phyloP scores from a whole-genome alignment of 2,888 invertebrate species.

The Hecatera dysodea region DNA sequence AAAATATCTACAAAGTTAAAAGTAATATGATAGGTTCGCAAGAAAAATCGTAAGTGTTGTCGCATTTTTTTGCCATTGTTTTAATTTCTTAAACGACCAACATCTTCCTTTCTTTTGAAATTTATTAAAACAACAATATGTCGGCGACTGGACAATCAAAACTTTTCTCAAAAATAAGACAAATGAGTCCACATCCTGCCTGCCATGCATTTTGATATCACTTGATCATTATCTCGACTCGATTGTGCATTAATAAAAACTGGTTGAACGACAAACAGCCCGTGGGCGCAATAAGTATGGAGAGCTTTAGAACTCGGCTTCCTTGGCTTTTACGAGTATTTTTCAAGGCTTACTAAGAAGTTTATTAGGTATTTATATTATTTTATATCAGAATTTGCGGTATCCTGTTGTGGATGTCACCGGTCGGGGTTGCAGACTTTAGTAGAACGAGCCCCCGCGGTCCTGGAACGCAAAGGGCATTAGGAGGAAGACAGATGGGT shows the following conservation, averaged over 20 bases:
- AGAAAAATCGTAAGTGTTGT: no score
- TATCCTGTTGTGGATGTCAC: no score
- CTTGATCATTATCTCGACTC: slow-evolving; percentile 27
- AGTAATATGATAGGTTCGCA: no score
- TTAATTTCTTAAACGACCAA: no score
- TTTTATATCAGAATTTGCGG: neutral
- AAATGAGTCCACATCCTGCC: slow-evolving; percentile 4
- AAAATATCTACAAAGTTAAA: no score
- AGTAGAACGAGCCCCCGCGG: no score
- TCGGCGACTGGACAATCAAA: neutral
- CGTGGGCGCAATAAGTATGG: slow-evolving; percentile 22
- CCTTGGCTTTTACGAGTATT: slow-evolving; percentile 15
- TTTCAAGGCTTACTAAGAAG: neutral
- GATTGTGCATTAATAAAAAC: slow-evolving; percentile 35
- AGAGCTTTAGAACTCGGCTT: slow-evolving; percentile 12
- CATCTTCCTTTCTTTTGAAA: no score
- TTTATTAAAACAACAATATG: neutral
- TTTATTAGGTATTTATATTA: slow-evolving; percentile 1
- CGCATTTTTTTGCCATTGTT: no score
- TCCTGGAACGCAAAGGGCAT: no score
- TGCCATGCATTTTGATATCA: slow-evolving; percentile 23
- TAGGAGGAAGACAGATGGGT: no score
- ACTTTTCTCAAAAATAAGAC: slow-evolving; percentile 27
- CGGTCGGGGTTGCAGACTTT: no score
- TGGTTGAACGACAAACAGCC: slow-evolving; percentile 12